These are phyloP conservation scores for Atta texana DNA, from an alignment of 1,140 invertebrate genomes.

Conservation along the genomic window DNA sequence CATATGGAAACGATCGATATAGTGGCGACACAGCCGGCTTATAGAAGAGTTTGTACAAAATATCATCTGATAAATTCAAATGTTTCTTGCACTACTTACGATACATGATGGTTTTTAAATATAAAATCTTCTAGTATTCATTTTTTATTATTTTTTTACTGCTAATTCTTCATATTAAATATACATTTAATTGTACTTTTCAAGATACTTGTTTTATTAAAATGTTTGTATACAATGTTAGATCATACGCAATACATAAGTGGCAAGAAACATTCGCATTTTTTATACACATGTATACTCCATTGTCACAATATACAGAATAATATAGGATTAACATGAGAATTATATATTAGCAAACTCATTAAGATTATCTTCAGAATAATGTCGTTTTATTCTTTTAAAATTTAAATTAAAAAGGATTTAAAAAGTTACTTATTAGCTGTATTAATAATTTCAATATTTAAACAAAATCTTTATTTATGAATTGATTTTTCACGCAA, in stretches of 20 bases:
- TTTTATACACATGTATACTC: background rate
- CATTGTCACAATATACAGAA: background rate
- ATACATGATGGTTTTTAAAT: background rate
- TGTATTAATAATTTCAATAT: background rate
- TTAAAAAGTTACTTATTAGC: background rate
- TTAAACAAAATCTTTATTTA: background rate
- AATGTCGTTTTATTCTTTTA: background rate
- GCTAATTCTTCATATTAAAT: background rate
- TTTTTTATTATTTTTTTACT: background rate
- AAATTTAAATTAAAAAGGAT: background rate
- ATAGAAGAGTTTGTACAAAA: constrained; percentile 11
- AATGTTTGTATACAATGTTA: background rate
- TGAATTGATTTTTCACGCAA: background rate
- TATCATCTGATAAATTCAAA: constrained; percentile 5
- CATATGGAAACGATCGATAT: constrained; percentile 13
- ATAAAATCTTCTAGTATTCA: background rate
- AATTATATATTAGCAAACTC: background rate
- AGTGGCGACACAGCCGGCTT: background rate
- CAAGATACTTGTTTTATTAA: background rate
- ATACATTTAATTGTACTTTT: background rate
- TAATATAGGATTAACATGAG: background rate
- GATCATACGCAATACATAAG: background rate
- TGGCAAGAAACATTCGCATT: background rate
- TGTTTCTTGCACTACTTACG: constrained; percentile 15
- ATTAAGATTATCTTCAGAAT: background rate